These are phyloP conservation scores for Lamprotornis superbus DNA, from an alignment of 2,113 vertebrate species.

Conservation along the genomic window DNA sequence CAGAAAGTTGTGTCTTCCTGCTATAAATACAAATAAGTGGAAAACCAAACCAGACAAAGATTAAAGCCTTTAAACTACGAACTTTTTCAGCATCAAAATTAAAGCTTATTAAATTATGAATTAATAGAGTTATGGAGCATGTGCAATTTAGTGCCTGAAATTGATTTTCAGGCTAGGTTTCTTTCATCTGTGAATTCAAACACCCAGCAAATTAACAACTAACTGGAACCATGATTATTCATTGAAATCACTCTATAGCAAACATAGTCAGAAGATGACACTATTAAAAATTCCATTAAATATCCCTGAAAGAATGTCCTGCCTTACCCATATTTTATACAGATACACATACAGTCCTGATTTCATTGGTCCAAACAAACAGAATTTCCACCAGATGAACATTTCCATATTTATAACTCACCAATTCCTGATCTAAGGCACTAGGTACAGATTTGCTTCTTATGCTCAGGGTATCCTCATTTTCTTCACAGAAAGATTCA, in stretches of 20 bases:
- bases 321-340: not conserved
- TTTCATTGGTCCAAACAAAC: not conserved
- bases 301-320: not conserved
- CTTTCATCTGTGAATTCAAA: not conserved
- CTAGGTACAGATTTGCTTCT: slow-evolving; percentile 90
- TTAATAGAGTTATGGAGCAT: not conserved
- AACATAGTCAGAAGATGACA: not conserved
- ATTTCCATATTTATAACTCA: slow-evolving; percentile 59
- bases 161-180: not conserved
- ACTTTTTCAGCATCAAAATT: not conserved
- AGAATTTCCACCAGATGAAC: not conserved
- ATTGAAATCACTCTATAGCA: not conserved
- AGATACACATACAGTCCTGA: not conserved
- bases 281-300: not conserved
- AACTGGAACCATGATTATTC: not conserved
- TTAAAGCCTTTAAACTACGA: not conserved
- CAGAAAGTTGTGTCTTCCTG: not conserved
- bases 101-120: not conserved
- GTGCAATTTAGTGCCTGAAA: not conserved
- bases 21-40: not conserved
- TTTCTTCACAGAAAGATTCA: slow-evolving; percentile 77
- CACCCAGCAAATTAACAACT: not conserved
- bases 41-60: not conserved
- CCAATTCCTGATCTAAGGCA: slow-evolving; percentile 79
- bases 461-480: slow-evolving; percentile 78